phyloP scores from a whole-genome alignment of 2,113 vertebrate genomes.

The Galbula dea region DNA sequence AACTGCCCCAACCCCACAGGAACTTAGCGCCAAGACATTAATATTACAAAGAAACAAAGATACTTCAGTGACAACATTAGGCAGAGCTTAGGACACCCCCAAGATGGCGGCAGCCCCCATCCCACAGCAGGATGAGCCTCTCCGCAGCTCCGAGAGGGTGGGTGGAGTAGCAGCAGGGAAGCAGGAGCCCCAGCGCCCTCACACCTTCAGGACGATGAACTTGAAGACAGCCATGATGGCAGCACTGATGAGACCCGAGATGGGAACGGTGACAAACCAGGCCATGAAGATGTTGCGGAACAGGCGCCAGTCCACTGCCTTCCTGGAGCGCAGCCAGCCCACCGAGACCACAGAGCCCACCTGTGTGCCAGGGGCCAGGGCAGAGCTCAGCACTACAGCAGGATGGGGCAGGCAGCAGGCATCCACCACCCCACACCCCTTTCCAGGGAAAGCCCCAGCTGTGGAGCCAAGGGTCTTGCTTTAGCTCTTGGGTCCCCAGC shows the following conservation, averaged over 20 bases:
- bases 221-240: slow-evolving; percentile 92
- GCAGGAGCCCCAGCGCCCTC: slow-evolving; percentile 21
- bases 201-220: slow-evolving; percentile 62
- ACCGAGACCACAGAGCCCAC: slow-evolving; percentile 95
- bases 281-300: slow-evolving; percentile 98
- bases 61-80: slow-evolving; percentile 54
- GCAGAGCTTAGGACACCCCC: slow-evolving; percentile 40
- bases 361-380: slow-evolving; percentile 36
- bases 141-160: neutral
- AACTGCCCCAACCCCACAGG: neutral
- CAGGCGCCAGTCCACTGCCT: slow-evolving; percentile 92
- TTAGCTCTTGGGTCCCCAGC: neutral
- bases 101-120: neutral
- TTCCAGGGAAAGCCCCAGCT: neutral
- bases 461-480: neutral
- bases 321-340: slow-evolving; percentile 93
- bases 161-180: slow-evolving; percentile 56
- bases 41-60: neutral
- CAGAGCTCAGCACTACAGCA: rapidly evolving
- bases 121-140: neutral
- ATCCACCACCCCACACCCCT: neutral
- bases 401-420: rapidly evolving
- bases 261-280: slow-evolving; percentile 96
- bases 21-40: neutral
- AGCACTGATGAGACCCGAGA: slow-evolving; percentile 90